phyloP scores from a whole-genome alignment of 2,888 invertebrate genomes.

The Pandemis heparana region DNA sequence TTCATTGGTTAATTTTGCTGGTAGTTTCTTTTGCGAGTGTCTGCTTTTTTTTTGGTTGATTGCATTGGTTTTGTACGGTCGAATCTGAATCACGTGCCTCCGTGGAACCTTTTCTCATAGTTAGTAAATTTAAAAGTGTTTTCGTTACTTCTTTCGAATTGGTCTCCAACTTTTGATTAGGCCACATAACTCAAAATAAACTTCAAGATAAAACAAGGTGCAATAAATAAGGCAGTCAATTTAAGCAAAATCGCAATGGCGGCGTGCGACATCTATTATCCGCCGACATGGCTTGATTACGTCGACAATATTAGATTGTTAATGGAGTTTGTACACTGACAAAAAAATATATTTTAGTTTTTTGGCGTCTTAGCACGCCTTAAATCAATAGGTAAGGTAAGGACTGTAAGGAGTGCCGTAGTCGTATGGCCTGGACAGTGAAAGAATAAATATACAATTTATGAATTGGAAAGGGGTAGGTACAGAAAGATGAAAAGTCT shows the following conservation, averaged over 20 bases:
- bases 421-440: no score
- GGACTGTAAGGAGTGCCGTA: no score
- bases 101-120: no score
- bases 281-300: constrained; percentile 59
- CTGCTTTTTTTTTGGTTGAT: neutral
- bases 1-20: neutral
- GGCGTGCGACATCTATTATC: constrained; percentile 56
- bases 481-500: no score
- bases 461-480: no score
- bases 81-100: no score
- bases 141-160: neutral
- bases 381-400: no score
- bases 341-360: neutral
- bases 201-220: constrained; percentile 4
- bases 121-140: neutral
- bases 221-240: constrained; percentile 47
- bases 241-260: constrained; percentile 45
- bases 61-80: no score
- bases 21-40: neutral
- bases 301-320: constrained; percentile 39
- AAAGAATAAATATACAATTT: no score
- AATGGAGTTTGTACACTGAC: constrained; percentile 13
- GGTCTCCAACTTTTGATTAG: constrained; percentile 9
- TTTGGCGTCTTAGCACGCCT: neutral
- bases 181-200: neutral